These are phyloP conservation scores for Coelopa frigida DNA, from an alignment of 1,140 invertebrate genomes.

Conservation along the genomic window DNA sequence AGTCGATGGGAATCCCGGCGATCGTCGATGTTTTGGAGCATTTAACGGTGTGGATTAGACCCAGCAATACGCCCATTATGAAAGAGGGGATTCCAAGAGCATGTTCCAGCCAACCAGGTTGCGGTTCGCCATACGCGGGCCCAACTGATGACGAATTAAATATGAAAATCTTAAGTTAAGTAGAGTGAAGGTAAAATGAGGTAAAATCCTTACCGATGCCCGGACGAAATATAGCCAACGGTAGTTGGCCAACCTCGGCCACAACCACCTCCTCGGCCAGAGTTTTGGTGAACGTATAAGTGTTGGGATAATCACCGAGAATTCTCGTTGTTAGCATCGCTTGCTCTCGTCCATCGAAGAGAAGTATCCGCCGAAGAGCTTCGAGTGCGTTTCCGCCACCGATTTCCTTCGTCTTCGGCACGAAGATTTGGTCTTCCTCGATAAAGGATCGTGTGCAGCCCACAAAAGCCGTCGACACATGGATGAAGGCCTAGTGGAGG, in stretches of 20 bases:
- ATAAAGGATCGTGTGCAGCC: too few relatives aligned
- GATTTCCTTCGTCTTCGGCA: slow-evolving; percentile 61
- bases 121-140: slow-evolving; percentile 68
- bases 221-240: slow-evolving; percentile 62
- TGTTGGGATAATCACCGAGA: slow-evolving; percentile 70
- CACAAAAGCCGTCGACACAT: slow-evolving; percentile 67
- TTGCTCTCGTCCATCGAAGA: too few relatives aligned
- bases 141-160: slow-evolving; percentile 58
- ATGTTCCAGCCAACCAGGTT: slow-evolving; percentile 80
- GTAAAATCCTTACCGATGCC: slow-evolving; percentile 54
- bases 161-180: neutral
- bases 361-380: slow-evolving; percentile 57
- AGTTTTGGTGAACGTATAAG: slow-evolving; percentile 78
- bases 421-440: slow-evolving; percentile 53
- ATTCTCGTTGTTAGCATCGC: too few relatives aligned
- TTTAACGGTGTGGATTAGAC: slow-evolving; percentile 61
- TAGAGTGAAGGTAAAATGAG: too few relatives aligned
- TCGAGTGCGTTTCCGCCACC: slow-evolving; percentile 54
- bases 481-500: slow-evolving; percentile 46
- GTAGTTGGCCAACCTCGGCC: slow-evolving; percentile 57
- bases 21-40: too few relatives aligned
- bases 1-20: slow-evolving; percentile 80
- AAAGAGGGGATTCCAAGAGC: slow-evolving; percentile 83
- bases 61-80: slow-evolving; percentile 65
- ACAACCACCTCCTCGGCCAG: slow-evolving; percentile 65